A percentile compares a stretch with the other conserved stretches of the same genome.
These are phyloP conservation scores for Tenthredo scrophulariae DNA, from an alignment of 2,888 invertebrate species.

Conservation along the genomic window DNA sequence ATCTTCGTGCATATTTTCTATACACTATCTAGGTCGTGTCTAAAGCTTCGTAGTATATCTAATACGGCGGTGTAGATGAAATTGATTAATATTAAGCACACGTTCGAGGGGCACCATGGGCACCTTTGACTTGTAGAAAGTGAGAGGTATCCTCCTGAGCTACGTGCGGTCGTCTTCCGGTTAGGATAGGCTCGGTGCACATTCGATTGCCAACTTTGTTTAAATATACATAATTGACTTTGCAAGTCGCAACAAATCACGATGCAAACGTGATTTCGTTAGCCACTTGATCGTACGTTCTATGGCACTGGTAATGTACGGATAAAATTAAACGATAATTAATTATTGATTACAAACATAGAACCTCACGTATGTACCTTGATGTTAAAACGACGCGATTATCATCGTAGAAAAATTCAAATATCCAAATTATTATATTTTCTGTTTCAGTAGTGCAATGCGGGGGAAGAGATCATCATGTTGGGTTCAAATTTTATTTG, in stretches of 20 bases:
- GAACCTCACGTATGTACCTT: neutral
- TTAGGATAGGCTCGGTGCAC: constrained; percentile 17
- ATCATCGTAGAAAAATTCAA: neutral
- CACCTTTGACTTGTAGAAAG: constrained; percentile 42
- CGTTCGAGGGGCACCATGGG: constrained; percentile 24
- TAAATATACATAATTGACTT: constrained; percentile 26
- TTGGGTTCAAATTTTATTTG: constrained; percentile 47
- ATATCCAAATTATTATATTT: neutral
- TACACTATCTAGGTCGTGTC: neutral
- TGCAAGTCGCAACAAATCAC: constrained; percentile 36
- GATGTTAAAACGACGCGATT: neutral
- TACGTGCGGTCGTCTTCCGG: constrained; percentile 42
- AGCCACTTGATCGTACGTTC: constrained; percentile 8
- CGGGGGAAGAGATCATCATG: constrained; percentile 38
- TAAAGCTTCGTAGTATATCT: neutral
- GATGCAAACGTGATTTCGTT: constrained; percentile 12
- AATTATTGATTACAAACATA: neutral
- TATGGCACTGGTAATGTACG: neutral
- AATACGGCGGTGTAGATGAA: constrained; percentile 16
- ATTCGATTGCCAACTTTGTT: constrained; percentile 29
- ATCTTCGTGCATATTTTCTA: neutral
- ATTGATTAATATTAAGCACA: constrained; percentile 35
- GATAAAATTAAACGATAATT: neutral
- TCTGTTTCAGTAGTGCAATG: constrained; percentile 46
- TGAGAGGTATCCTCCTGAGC: constrained; percentile 36